Conservation (phyloP, 2,113 vertebrate species). For the Oxyura jamaicensis region DNA sequence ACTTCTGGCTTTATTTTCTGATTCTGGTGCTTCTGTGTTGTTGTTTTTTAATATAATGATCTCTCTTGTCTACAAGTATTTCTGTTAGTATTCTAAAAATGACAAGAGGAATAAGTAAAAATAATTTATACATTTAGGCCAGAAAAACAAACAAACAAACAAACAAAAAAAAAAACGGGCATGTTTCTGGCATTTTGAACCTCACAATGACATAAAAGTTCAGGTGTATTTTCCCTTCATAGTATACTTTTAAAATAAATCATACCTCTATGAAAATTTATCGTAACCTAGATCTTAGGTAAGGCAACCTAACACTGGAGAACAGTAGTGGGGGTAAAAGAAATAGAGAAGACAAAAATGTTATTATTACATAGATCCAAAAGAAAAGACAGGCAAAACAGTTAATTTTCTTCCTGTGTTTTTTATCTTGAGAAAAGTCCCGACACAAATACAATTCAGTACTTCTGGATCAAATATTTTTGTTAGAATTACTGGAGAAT, state of each 20-base stretch:
- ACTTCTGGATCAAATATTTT: background rate
- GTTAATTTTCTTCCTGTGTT: background rate
- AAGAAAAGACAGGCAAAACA: background rate
- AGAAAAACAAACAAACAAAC: background rate
- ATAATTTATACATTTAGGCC: background rate
- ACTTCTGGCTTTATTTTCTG: background rate
- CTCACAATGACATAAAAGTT: background rate
- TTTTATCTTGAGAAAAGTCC: background rate
- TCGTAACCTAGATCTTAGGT: background rate
- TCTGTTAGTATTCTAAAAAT: background rate
- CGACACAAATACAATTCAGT: background rate
- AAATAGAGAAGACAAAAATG: background rate
- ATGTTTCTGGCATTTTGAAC: background rate
- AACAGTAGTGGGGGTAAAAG: background rate
- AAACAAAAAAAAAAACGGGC: fast-evolving
- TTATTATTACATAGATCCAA: background rate
- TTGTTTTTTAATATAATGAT: background rate
- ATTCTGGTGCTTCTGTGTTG: too few relatives aligned
- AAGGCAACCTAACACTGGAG: background rate
- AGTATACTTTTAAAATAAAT: background rate
- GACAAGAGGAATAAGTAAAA: background rate
- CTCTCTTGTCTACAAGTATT: background rate
- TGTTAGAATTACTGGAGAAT: background rate
- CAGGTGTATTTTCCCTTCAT: background rate
- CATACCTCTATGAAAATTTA: background rate